Evolutionary conservation across 1,140 invertebrate genomes (phyloP).

Genomic region (Fopius arisanus): DNA sequence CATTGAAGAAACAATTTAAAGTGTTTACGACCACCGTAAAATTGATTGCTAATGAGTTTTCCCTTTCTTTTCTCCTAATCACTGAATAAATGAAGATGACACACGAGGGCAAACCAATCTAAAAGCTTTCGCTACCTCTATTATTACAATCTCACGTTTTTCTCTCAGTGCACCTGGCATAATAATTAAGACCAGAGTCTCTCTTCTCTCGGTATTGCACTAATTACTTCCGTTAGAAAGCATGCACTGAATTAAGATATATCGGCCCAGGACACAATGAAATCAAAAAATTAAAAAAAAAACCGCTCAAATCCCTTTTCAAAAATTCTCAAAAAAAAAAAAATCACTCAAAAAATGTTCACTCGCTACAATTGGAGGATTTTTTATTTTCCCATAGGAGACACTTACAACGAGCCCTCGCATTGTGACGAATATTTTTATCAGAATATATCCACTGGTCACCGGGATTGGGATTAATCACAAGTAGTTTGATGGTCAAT

Average conservation of each 20-base stretch:
- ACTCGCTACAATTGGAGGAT: too few species aligned
- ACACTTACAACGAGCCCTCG: conserved; percentile 26
- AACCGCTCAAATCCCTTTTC: too few species aligned
- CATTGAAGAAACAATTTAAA: not conserved
- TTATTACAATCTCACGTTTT: conserved; percentile 33
- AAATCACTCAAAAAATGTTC: too few species aligned
- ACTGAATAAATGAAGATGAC: conserved; percentile 6
- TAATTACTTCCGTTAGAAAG: conserved; percentile 55
- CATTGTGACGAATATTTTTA: conserved; percentile 12
- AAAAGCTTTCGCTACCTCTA: conserved; percentile 48
- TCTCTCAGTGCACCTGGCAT: conserved; percentile 29
- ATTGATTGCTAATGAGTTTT: not conserved
- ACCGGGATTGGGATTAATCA: not conserved
- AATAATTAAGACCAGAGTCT: conserved; percentile 17
- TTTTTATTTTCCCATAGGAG: not conserved
- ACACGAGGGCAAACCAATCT: conserved; percentile 44
- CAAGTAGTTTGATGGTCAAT: not conserved
- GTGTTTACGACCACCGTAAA: not conserved
- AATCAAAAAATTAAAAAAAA: too few species aligned
- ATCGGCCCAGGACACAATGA: not conserved
- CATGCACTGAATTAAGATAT: conserved; percentile 8
- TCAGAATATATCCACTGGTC: not conserved
- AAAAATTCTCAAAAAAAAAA: not conserved
- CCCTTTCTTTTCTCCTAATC: not conserved
- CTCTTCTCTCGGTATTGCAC: conserved; percentile 29